Conservation (phyloP, 2,113 vertebrate species). For the Glaucidium brasilianum region DNA sequence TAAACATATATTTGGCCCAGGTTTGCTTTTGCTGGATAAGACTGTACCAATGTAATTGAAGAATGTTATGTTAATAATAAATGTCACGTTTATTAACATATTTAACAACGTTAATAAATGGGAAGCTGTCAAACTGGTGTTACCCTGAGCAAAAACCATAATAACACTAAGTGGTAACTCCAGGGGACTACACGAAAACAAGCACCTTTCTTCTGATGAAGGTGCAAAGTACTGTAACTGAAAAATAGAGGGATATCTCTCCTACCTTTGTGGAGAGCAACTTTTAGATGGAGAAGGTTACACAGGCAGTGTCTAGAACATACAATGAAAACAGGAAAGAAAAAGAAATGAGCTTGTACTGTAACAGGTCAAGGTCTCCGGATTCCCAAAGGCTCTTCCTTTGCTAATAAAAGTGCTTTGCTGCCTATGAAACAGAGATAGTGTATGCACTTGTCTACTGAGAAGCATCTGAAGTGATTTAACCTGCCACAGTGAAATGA, state of each 20-base stretch:
- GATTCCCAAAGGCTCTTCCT: neutral
- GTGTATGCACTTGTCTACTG: neutral
- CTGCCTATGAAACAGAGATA: neutral
- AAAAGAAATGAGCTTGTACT: neutral
- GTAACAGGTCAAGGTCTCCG: neutral
- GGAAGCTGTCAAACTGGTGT: conserved; percentile 32
- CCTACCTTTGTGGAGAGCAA: neutral
- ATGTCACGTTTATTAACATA: conserved; percentile 48
- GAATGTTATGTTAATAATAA: conserved; percentile 52
- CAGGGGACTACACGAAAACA: neutral
- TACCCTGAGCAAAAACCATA: conserved; percentile 37
- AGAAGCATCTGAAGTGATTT: neutral
- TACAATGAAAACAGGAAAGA: neutral
- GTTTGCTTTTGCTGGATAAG: conserved; percentile 54
- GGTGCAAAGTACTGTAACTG: neutral
- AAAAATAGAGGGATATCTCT: neutral
- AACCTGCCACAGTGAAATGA: neutral
- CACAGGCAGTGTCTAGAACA: neutral
- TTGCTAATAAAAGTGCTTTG: neutral
- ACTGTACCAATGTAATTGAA: conserved; percentile 37
- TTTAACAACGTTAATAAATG: conserved; percentile 48
- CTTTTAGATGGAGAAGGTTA: neutral
- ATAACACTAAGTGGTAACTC: conserved; percentile 1
- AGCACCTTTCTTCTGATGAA: neutral
- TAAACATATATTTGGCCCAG: conserved; percentile 28